Base-by-base conservation (phyloP, 1,140 invertebrate genomes). In the Sminthurides bifidus region DNA sequence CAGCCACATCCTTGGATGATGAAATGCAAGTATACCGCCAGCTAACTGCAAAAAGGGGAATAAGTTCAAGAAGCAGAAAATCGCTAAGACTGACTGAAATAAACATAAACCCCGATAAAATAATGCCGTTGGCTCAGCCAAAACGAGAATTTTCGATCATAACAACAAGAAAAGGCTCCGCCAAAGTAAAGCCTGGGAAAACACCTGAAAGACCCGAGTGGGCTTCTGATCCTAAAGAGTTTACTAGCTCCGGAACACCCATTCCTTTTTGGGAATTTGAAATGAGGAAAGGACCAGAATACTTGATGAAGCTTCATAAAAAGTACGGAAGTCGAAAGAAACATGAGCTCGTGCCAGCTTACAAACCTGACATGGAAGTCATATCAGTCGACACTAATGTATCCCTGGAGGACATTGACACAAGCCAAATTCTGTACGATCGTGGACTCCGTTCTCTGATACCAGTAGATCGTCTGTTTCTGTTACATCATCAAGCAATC, bases 271-370 rank as follows among this genome's bases (percentile, higher is more conserved):
- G 46, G 46, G n/a, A n/a, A 31, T n/a, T 6, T 8, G 46, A 49
- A 21, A 49, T 49, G 46, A 49, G 23, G 29, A 49, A 49, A 33
- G 46, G 46, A 8, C 10, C 46, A 19, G 46, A 49, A 21, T 49
- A 49, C 46, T 3, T 49, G 3, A 4, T 49, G 5, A 29, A 31
- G 10, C 10, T 49, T 5, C 46, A 49, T 35, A 5, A 19, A 49
- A 23, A 21, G 6, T 49, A 49, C 17, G 46, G 46, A 3, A 49
- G 24, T 15, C n/a, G 4, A 35, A 21, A 4, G 10, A 49, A 35
- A 35, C 46, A 49, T 49, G 46, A 49, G 23, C 27, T 19, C 3
- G 5, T 8, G 5, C 46, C 46, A 30, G 29, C 24, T 5, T 49
- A 33, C 46, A 49, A 49, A 26, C 4, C 46, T 17, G 30, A 49